phyloP scores from a whole-genome alignment of 2,113 vertebrate species.

The Caretta caretta region DNA sequence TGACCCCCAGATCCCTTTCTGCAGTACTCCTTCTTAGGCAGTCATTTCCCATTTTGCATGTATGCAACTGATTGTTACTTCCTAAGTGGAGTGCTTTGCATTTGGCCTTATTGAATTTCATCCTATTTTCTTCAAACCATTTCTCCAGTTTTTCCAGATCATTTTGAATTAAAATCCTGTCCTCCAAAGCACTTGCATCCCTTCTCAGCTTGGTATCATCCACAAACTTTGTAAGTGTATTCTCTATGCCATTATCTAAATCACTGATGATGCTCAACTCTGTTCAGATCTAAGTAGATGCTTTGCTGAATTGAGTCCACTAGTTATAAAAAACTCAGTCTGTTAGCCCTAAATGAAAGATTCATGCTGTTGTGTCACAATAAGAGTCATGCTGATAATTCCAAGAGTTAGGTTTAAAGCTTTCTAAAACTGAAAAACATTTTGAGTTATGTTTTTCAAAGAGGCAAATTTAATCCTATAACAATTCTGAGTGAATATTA shows the following conservation, averaged over 20 bases:
- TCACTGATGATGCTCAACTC: neutral
- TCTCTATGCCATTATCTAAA: neutral
- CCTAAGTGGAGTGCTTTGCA: too few relatives aligned
- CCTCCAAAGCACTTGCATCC: too few relatives aligned
- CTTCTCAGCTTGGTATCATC: too few relatives aligned
- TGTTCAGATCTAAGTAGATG: neutral
- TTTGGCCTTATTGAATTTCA: too few relatives aligned
- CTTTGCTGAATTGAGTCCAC: constrained; percentile 46
- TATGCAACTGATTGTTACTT: too few relatives aligned
- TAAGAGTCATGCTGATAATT: neutral
- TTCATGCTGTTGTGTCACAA: neutral
- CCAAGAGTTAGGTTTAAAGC: neutral
- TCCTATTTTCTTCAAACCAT: too few relatives aligned
- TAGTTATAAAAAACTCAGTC: neutral
- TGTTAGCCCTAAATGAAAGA: constrained; percentile 28
- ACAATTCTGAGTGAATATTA: neutral
- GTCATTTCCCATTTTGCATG: too few relatives aligned
- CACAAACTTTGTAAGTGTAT: too few relatives aligned
- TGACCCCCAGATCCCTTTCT: too few relatives aligned
- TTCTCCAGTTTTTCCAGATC: too few relatives aligned
- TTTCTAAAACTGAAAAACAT: neutral
- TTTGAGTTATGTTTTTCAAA: neutral
- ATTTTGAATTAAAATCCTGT: too few relatives aligned
- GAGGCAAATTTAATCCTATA: constrained; percentile 8
- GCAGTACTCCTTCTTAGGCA: too few relatives aligned